Percentiles rank a stretch among this genome's conserved stretches.
Evolutionary conservation across 2,113 vertebrate species (phyloP).

Genomic region (Pseudonaja textilis): DNA sequence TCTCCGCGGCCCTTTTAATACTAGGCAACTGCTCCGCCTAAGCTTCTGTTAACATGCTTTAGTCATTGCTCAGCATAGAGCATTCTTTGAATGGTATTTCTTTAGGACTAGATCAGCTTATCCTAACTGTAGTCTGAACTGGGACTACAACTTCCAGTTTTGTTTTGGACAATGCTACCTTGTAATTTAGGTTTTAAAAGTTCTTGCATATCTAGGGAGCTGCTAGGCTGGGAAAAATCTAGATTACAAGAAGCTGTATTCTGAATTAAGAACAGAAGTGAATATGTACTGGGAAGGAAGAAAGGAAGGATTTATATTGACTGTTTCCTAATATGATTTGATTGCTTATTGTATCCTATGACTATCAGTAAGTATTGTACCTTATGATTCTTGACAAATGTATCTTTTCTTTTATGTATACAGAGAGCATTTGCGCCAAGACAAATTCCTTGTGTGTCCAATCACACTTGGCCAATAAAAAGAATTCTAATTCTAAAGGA

Average conservation of each 20-base stretch:
- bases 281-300: not conserved
- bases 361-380: too few relatives aligned
- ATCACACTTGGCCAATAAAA: too few relatives aligned
- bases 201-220: not conserved
- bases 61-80: not conserved
- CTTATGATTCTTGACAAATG: too few relatives aligned
- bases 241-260: not conserved
- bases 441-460: too few relatives aligned
- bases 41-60: not conserved
- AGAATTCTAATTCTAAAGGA: too few relatives aligned
- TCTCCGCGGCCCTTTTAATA: not conserved
- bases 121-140: not conserved
- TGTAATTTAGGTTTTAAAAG: not conserved
- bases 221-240: not conserved
- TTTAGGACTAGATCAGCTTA: not conserved
- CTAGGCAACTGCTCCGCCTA: not conserved
- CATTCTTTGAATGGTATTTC: not conserved
- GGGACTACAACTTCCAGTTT: not conserved
- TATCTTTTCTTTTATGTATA: too few relatives aligned
- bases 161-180: not conserved
- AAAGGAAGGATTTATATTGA: too few relatives aligned
- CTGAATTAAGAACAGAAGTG: not conserved
- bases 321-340: too few relatives aligned
- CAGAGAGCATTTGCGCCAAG: too few relatives aligned
- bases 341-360: too few relatives aligned